These are phyloP conservation scores for Lepidocyrtoides sp. DNA, from an alignment of 2,888 invertebrate species.

Conservation along the genomic window DNA sequence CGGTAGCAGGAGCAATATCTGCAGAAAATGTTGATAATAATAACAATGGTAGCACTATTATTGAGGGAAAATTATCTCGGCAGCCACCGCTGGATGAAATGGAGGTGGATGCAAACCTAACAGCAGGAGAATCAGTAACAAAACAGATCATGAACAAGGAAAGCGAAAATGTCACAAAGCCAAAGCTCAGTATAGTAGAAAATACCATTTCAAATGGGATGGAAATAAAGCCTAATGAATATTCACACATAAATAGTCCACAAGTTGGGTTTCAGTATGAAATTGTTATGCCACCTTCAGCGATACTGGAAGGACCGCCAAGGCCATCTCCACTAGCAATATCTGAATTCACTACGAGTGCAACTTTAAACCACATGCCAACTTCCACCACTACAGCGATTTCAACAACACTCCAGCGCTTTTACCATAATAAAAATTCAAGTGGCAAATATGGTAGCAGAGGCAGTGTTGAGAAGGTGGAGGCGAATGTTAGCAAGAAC, in stretches of 20 bases:
- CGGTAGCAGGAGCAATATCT: neutral
- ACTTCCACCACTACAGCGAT: conserved; percentile 19
- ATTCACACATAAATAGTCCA: conserved; percentile 61
- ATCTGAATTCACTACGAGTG: conserved; percentile 19
- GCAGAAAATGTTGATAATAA: neutral
- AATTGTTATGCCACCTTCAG: conserved; percentile 49
- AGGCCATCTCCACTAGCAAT: neutral
- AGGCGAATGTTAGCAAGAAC: conserved; percentile 11
- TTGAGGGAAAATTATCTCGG: neutral
- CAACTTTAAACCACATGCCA: conserved; percentile 1
- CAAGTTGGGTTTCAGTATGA: conserved; percentile 72
- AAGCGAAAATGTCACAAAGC: conserved; percentile 43
- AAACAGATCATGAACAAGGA: neutral
- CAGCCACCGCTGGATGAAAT: neutral
- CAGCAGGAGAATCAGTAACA: neutral
- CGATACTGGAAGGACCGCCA: neutral
- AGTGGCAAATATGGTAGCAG: neutral
- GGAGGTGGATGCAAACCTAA: neutral
- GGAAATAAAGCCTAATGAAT: conserved; percentile 17
- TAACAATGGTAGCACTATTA: conserved; percentile 14
- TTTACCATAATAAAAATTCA: neutral
- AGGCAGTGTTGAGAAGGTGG: neutral
- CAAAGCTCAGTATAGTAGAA: neutral
- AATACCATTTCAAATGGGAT: conserved; percentile 13
- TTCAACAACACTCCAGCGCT: neutral